phyloP scores from a whole-genome alignment of 2,113 vertebrate species.

The Coptodon rendalli region DNA sequence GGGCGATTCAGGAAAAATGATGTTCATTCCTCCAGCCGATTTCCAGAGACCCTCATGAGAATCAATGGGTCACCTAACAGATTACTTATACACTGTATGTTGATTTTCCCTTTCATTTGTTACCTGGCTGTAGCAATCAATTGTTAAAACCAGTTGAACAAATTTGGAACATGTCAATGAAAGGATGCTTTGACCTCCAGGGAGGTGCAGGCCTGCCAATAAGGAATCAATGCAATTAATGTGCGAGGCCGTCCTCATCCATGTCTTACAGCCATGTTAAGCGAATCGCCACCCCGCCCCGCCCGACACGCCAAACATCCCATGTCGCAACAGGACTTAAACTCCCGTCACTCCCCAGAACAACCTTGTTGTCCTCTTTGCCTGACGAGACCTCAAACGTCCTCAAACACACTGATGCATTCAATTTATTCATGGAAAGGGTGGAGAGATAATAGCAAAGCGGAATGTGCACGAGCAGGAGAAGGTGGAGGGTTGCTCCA shows the following conservation, averaged over 20 bases:
- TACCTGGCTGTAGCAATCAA: not conserved
- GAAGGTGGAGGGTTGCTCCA: slow-evolving; percentile 53
- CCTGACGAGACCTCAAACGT: slow-evolving; percentile 10
- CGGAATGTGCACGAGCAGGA: slow-evolving; percentile 62
- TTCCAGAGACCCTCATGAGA: not conserved
- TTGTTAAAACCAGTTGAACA: not conserved
- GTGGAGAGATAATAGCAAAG: slow-evolving; percentile 45
- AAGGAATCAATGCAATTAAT: slow-evolving; percentile 3
- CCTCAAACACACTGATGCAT: slow-evolving; percentile 59
- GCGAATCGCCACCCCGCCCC: not conserved
- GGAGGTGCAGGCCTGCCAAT: slow-evolving; percentile 2
- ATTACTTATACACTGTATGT: not conserved
- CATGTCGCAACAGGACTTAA: not conserved
- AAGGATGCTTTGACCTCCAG: not conserved
- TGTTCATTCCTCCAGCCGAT: not conserved
- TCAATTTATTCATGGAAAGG: slow-evolving; percentile 65
- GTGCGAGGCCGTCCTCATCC: not conserved
- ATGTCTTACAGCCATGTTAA: not conserved
- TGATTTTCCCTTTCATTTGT: not conserved
- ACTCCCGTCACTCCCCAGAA: slow-evolving; percentile 24
- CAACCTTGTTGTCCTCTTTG: slow-evolving; percentile 38
- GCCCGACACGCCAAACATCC: not conserved
- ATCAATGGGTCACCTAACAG: not conserved
- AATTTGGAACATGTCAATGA: not conserved
- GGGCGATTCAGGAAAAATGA: not conserved